phyloP scores from a whole-genome alignment of 2,797 vertebrate species.

The Molossus molossus region DNA sequence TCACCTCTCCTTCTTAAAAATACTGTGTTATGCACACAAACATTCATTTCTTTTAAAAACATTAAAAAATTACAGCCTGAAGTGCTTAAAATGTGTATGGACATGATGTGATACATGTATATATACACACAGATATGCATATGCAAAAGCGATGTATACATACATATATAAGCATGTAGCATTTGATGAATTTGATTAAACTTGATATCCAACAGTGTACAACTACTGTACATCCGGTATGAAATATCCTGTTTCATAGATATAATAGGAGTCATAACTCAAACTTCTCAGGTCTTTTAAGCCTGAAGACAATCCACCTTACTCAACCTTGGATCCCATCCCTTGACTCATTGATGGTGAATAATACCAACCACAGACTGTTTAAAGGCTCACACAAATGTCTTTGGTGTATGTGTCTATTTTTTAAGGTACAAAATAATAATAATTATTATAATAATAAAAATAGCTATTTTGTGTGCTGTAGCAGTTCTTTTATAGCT shows the following conservation, averaged over 20 bases:
- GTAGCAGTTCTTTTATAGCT: constrained; percentile 93
- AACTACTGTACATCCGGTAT: constrained; percentile 87
- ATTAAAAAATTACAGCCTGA: constrained; percentile 91
- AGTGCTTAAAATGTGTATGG: constrained; percentile 90
- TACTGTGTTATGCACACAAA: constrained; percentile 91
- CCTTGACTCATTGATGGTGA: constrained; percentile 87
- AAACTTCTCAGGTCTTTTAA: constrained; percentile 79
- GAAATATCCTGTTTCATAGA: constrained; percentile 82
- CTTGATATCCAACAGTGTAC: constrained; percentile 89
- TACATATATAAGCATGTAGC: constrained; percentile 88
- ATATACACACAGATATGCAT: constrained; percentile 89
- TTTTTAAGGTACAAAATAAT: constrained; percentile 93
- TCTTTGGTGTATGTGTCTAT: constrained; percentile 96
- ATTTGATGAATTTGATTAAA: constrained; percentile 86
- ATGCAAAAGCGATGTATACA: constrained; percentile 87
- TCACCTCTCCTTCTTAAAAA: constrained; percentile 87
- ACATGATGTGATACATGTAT: constrained; percentile 85
- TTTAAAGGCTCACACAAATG: constrained; percentile 91
- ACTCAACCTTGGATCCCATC: constrained; percentile 85
- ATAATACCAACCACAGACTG: constrained; percentile 90
- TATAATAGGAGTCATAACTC: constrained; percentile 83
- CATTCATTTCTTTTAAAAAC: constrained; percentile 90
- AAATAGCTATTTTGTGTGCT: constrained; percentile 94
- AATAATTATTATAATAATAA: constrained; percentile 92
- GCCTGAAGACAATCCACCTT: constrained; percentile 83